A percentile compares a stretch with the other conserved stretches of the same genome.
Conservation (phyloP, 2,113 vertebrate species). For the Oreotragus oreotragus region DNA sequence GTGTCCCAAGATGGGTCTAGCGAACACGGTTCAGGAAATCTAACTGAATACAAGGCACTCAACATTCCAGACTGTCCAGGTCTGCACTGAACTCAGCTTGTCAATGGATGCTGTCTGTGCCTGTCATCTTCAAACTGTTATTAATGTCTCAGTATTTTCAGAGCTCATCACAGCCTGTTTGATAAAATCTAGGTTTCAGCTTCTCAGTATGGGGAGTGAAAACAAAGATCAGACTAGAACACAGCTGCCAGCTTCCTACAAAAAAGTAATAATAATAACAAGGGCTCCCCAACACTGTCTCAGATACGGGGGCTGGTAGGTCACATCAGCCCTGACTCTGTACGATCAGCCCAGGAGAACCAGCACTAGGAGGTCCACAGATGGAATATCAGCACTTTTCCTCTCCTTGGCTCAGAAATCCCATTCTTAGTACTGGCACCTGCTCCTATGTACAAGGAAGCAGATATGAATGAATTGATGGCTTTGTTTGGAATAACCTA, state of each 20-base stretch:
- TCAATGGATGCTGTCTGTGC: background rate
- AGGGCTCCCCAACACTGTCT: background rate
- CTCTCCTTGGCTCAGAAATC: background rate
- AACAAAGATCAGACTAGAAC: background rate
- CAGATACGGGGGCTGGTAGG: background rate
- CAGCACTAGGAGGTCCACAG: background rate
- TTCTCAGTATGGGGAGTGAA: background rate
- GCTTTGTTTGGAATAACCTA: background rate
- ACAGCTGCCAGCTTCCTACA: background rate
- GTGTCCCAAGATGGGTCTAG: background rate
- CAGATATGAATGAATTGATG: background rate
- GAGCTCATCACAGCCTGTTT: background rate
- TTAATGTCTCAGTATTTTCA: conserved; percentile 12
- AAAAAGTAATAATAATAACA: background rate
- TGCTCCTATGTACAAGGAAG: background rate
- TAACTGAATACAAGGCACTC: background rate
- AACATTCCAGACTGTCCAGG: background rate
- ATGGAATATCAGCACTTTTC: accelerated
- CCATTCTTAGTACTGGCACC: background rate
- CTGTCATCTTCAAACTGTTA: conserved; percentile 16
- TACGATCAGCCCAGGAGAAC: background rate
- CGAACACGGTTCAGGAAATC: background rate
- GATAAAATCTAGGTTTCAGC: conserved; percentile 51
- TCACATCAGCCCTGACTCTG: background rate
- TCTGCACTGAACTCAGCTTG: background rate